Evolutionary conservation across 2,113 vertebrate species (phyloP).

Genomic region (Chlamydotis undulata): DNA sequence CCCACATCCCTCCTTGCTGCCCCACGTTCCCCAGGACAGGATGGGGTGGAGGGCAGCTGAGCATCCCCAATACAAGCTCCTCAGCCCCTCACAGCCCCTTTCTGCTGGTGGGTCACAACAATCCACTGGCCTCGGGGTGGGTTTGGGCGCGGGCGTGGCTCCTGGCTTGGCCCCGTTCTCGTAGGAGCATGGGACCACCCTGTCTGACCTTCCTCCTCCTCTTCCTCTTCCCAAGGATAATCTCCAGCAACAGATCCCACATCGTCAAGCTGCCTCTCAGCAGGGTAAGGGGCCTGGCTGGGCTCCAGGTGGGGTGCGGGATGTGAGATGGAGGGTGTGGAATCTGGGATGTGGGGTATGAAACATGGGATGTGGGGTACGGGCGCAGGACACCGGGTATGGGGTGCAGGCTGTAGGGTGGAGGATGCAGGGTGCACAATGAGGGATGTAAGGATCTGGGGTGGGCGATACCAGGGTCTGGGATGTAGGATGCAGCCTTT

Average conservation of each 20-base stretch:
- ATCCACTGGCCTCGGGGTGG: rapidly evolving
- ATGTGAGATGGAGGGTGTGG: too few species aligned
- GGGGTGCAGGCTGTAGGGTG: too few species aligned
- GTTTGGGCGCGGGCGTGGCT: rapidly evolving
- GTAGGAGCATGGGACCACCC: neutral
- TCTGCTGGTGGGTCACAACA: rapidly evolving
- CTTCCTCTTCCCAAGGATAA: conserved; percentile 83
- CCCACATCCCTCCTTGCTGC: neutral
- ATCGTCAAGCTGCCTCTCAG: conserved; percentile 99
- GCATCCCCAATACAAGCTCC: rapidly evolving
- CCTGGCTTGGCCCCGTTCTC: rapidly evolving
- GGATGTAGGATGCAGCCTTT: neutral
- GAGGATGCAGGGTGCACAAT: neutral
- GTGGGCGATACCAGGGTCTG: too few species aligned
- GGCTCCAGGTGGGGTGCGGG: neutral
- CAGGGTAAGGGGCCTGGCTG: conserved; percentile 84
- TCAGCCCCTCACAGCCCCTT: rapidly evolving
- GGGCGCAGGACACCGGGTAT: neutral
- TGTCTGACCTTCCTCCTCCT: neutral
- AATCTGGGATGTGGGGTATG: too few species aligned
- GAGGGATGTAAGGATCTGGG: too few species aligned
- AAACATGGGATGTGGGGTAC: neutral
- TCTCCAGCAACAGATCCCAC: conserved; percentile 98
- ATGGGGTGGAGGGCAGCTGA: rapidly evolving
- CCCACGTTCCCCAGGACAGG: rapidly evolving